phyloP scores from a whole-genome alignment of 2,797 vertebrate genomes.

The Macroramphosus scolopax region DNA sequence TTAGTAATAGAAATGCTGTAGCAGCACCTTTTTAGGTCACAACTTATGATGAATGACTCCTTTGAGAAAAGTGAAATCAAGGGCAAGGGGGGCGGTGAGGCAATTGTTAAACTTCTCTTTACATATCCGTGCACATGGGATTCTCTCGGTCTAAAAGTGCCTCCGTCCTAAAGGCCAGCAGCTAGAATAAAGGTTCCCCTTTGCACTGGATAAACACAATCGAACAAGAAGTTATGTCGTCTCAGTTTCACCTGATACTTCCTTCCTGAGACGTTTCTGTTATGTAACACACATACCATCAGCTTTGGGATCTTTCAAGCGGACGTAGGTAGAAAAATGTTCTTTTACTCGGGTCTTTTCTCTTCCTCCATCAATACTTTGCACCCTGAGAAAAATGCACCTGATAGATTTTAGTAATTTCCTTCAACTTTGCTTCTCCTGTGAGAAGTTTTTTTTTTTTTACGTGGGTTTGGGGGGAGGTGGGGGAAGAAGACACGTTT shows the following conservation, averaged over 20 bases:
- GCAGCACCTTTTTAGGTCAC: conserved; percentile 68
- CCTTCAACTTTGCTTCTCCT: no score
- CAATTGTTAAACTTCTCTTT: conserved; percentile 57
- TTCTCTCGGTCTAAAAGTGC: conserved; percentile 36
- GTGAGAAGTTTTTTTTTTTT: no score
- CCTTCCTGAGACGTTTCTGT: conserved; percentile 46
- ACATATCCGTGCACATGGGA: conserved; percentile 49
- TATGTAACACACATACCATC: conserved; percentile 41
- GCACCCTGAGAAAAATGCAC: no score
- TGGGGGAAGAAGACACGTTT: no score
- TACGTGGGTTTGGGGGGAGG: no score
- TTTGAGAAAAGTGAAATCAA: conserved; percentile 64
- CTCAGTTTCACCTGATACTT: conserved; percentile 54
- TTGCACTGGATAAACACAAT: conserved; percentile 24
- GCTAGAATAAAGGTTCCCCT: conserved; percentile 20
- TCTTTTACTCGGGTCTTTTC: conserved; percentile 18
- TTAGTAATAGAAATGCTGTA: conserved; percentile 61
- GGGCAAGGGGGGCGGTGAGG: conserved; percentile 40
- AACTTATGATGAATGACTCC: conserved; percentile 69
- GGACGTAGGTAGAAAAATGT: conserved; percentile 22
- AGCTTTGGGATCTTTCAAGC: conserved; percentile 41
- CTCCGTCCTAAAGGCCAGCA: conserved; percentile 22
- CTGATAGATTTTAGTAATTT: no score
- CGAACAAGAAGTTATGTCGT: conserved; percentile 38
- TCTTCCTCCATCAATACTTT: not conserved